Evolutionary conservation across 2,797 vertebrate genomes (phyloP).

Genomic region (Peromyscus aztecus): DNA sequence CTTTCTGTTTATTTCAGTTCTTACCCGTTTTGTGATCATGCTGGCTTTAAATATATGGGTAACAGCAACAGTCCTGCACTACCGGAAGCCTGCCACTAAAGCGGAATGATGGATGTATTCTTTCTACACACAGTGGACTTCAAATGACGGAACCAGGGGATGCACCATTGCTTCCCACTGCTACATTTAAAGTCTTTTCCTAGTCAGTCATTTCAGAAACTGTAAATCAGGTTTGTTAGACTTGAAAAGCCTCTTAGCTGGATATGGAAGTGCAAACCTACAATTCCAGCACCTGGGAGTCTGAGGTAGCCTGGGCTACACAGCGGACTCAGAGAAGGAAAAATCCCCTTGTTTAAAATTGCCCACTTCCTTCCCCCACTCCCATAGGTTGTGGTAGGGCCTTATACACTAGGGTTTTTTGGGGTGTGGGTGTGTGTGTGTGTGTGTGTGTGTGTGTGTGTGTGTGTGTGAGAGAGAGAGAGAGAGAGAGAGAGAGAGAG

Average conservation of each 20-base stretch:
- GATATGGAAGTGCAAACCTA: background rate
- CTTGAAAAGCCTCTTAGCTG: background rate
- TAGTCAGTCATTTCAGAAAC: background rate
- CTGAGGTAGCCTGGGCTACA: background rate
- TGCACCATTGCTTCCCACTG: background rate
- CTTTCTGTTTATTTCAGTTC: conserved; percentile 89
- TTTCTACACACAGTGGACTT: background rate
- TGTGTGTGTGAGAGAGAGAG: no score
- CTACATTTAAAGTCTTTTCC: background rate
- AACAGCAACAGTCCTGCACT: conserved; percentile 91
- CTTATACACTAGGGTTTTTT: background rate
- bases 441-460: no score
- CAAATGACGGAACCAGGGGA: background rate
- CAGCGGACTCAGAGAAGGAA: background rate
- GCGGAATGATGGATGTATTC: conserved; percentile 85
- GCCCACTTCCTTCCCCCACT: rapidly evolving
- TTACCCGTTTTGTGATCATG: conserved; percentile 93
- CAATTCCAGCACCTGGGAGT: background rate
- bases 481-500: no score
- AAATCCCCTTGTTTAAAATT: background rate
- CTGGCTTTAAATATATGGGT: conserved; percentile 95
- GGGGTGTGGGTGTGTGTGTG: no score
- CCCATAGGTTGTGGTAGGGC: background rate
- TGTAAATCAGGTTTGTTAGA: background rate
- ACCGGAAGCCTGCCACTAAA: conserved; percentile 90